A percentile compares a stretch with the other conserved stretches of the same genome.
These are phyloP conservation scores for Callionymus lyra DNA, from an alignment of 2,113 vertebrate species.

Conservation along the genomic window DNA sequence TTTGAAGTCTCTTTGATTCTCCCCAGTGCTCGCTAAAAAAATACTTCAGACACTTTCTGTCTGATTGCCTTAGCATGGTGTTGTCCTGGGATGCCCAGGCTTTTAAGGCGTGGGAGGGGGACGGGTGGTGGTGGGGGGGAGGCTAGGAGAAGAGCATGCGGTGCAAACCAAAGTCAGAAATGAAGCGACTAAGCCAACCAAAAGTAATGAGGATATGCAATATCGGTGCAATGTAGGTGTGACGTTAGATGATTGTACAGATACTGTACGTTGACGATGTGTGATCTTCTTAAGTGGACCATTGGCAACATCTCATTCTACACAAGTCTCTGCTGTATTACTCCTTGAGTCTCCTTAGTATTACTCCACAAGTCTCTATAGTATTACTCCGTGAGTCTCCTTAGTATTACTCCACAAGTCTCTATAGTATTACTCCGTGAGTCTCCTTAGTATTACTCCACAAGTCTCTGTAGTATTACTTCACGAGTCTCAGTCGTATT, in stretches of 20 bases:
- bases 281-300: too few species aligned
- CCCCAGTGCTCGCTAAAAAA: slow-evolving; percentile 52
- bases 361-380: too few species aligned
- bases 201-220: slow-evolving; percentile 42
- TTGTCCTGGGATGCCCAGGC: slow-evolving; percentile 52
- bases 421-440: too few species aligned
- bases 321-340: too few species aligned
- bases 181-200: slow-evolving; percentile 17
- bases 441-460: too few species aligned
- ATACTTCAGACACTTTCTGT: slow-evolving; percentile 55
- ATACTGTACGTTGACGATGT: background rate
- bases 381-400: too few species aligned
- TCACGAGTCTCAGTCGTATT: too few species aligned
- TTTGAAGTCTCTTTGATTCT: slow-evolving; percentile 64
- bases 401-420: too few species aligned
- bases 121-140: slow-evolving; percentile 1
- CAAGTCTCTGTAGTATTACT: too few species aligned
- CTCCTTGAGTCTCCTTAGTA: too few species aligned
- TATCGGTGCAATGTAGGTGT: slow-evolving; percentile 35
- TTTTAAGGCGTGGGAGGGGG: slow-evolving; percentile 16
- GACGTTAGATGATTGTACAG: slow-evolving; percentile 12
- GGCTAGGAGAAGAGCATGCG: slow-evolving; percentile 6
- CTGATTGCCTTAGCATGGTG: slow-evolving; percentile 48
- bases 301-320: too few species aligned
- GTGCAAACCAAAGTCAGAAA: slow-evolving; percentile 21